A percentile compares a stretch with the other conserved stretches of the same genome.
Conservation (phyloP, 2,888 invertebrate species). For the Epicampocera succincta region DNA sequence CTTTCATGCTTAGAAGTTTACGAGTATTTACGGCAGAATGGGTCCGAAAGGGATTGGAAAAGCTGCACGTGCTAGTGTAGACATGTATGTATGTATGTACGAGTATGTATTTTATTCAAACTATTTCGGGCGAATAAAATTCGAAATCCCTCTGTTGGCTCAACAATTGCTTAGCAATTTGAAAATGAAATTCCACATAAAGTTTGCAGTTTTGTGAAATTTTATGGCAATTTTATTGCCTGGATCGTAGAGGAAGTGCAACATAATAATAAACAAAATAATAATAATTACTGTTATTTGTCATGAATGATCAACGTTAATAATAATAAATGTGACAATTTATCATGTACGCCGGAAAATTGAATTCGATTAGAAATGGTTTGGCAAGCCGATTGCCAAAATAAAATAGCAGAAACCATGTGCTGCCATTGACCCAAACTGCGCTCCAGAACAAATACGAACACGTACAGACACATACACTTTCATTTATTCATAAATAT, state of each 20-base stretch:
- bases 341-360: conserved; percentile 54
- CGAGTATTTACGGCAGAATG: too few relatives aligned
- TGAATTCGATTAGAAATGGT: conserved; percentile 58
- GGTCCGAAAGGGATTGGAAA: too few relatives aligned
- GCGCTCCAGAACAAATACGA: not conserved
- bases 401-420: conserved; percentile 48
- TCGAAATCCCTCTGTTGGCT: not conserved
- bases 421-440: conserved; percentile 55
- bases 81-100: too few relatives aligned
- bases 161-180: not conserved
- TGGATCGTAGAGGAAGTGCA: conserved; percentile 4
- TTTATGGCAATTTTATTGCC: conserved; percentile 9
- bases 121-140: not conserved
- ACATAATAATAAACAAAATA: conserved; percentile 4
- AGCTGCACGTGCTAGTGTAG: too few relatives aligned
- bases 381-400: conserved; percentile 59
- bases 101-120: too few relatives aligned
- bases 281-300: conserved; percentile 27
- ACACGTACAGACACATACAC: not conserved
- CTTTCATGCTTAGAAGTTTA: too few relatives aligned
- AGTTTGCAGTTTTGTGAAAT: conserved; percentile 1
- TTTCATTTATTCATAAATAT: conserved; percentile 2
- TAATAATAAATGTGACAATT: conserved; percentile 66
- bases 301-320: conserved; percentile 38
- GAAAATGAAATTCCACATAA: not conserved